Conservation (phyloP, 2,888 invertebrate genomes). For the Eupsilia transversa region DNA sequence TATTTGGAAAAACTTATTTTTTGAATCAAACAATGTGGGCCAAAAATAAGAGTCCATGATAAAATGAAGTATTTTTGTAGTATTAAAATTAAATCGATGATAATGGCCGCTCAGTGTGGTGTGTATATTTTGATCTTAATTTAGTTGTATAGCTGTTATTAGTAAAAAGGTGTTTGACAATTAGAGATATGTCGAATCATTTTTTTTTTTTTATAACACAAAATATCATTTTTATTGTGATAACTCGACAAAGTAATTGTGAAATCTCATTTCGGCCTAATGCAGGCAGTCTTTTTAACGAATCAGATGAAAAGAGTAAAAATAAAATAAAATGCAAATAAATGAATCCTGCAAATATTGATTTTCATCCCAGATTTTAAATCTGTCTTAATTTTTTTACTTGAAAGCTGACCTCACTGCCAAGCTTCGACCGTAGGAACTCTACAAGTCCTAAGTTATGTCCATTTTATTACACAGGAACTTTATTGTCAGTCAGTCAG, state of each 20-base stretch:
- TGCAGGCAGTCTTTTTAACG: neutral
- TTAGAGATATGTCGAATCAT: slow-evolving; percentile 53
- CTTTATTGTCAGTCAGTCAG: neutral
- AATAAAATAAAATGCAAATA: neutral
- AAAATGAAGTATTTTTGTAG: slow-evolving; percentile 70
- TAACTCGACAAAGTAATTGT: neutral
- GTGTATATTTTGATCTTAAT: slow-evolving; percentile 62
- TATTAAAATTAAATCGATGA: slow-evolving; percentile 58
- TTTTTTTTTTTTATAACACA: neutral
- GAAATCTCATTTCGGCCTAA: slow-evolving; percentile 16
- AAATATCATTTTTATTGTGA: neutral
- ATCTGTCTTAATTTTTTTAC: too few species aligned
- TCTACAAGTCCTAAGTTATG: neutral
- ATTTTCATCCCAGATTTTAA: neutral
- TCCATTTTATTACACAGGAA: neutral
- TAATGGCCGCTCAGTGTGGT: slow-evolving; percentile 40
- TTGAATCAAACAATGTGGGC: slow-evolving; percentile 69
- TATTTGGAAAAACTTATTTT: slow-evolving; percentile 47
- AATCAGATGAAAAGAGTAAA: neutral
- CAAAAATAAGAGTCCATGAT: slow-evolving; percentile 66
- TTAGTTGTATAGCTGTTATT: slow-evolving; percentile 56
- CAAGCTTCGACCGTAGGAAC: neutral
- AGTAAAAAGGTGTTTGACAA: slow-evolving; percentile 49
- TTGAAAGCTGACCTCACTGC: too few species aligned
- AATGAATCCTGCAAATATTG: neutral